These are phyloP conservation scores for Centroberyx gerrardi DNA, from an alignment of 2,797 vertebrate species.

Conservation along the genomic window DNA sequence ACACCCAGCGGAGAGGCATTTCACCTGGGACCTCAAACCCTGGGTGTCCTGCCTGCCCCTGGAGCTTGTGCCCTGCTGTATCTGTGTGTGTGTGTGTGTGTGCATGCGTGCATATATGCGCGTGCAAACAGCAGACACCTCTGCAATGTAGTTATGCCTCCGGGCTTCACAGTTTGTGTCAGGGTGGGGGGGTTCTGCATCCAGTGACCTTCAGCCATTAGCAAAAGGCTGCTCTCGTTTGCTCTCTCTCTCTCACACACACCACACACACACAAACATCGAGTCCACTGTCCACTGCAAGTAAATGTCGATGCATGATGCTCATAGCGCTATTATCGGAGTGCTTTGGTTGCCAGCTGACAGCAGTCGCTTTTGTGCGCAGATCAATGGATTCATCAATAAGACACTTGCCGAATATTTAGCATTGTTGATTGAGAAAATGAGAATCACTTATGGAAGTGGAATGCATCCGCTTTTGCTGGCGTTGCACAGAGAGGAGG, in stretches of 20 bases:
- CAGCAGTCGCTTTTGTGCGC: constrained; percentile 35
- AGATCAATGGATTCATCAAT: constrained; percentile 55
- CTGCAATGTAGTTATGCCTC: constrained; percentile 31
- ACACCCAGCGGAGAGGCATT: constrained; percentile 47
- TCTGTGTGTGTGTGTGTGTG: constrained; percentile 5
- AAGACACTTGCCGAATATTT: constrained; percentile 47
- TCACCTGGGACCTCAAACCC: constrained; percentile 62
- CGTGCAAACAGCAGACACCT: constrained; percentile 30
- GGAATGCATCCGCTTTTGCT: constrained; percentile 5
- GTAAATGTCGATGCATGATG: constrained; percentile 29
- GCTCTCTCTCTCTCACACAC: not conserved
- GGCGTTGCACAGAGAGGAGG: not conserved
- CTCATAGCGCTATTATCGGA: constrained; percentile 34
- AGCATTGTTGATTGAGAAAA: constrained; percentile 47
- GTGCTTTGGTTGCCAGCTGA: constrained; percentile 39
- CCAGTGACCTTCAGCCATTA: constrained; percentile 64
- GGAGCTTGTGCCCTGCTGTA: constrained; percentile 3
- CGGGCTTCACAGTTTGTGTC: constrained; percentile 41
- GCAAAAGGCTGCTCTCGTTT: constrained; percentile 22
- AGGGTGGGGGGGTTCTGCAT: constrained; percentile 7
- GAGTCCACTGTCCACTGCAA: not conserved
- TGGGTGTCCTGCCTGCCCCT: constrained; percentile 34
- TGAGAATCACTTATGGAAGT: constrained; percentile 28
- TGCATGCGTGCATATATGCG: constrained; percentile 5
- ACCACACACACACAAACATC: not conserved